These are phyloP conservation scores for Orthosia incerta DNA, from an alignment of 2,888 invertebrate species.

Conservation along the genomic window DNA sequence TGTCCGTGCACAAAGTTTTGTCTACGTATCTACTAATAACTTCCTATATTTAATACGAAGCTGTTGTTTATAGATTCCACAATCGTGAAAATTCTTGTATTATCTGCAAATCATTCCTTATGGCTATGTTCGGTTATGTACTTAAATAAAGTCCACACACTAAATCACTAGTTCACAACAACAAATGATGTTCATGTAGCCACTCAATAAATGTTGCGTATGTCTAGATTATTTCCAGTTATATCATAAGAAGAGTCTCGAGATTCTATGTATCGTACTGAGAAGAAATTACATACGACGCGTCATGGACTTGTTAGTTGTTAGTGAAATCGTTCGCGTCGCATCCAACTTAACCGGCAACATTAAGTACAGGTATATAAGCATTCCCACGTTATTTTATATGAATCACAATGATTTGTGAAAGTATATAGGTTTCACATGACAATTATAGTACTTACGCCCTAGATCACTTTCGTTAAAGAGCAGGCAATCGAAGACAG, in stretches of 20 bases:
- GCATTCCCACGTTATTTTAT: constrained; percentile 58
- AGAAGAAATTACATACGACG: constrained; percentile 10
- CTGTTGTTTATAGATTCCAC: too few relatives aligned
- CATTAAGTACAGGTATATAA: constrained; percentile 35
- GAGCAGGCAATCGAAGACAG: constrained; percentile 2
- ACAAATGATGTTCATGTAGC: neutral
- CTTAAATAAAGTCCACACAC: neutral
- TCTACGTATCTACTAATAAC: neutral
- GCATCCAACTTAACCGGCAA: constrained; percentile 27
- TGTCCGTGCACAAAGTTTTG: neutral
- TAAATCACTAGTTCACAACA: neutral
- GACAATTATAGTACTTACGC: constrained; percentile 37
- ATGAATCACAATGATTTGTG: constrained; percentile 58
- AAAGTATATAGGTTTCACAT: constrained; percentile 57
- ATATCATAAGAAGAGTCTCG: neutral
- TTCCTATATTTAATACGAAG: neutral
- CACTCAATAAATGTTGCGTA: constrained; percentile 1
- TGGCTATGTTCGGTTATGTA: neutral
- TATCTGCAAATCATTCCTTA: neutral
- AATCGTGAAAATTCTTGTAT: neutral
- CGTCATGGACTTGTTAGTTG: constrained; percentile 33
- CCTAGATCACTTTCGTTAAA: constrained; percentile 25
- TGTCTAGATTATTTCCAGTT: neutral
- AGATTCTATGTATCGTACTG: neutral
- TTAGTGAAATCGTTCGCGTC: constrained; percentile 50